Evolutionary conservation across 2,888 invertebrate species (phyloP), one percentile per base, ranked within the genome.

Genomic region (Rhamnusium bicolor): DNA sequence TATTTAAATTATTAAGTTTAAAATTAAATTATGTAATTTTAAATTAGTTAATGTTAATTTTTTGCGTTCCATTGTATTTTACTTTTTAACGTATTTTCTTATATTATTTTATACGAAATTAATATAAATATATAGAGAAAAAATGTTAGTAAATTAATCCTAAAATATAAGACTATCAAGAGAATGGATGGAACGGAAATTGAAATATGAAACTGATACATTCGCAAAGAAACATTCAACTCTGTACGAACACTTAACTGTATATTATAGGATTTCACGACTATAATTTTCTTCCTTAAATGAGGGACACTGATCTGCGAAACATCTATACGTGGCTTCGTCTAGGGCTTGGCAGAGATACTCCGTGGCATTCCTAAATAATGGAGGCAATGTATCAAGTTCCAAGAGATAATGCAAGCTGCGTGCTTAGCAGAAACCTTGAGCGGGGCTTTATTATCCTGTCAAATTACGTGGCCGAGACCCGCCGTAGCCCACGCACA

Each of bases 391-490:
- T 85, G 84, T 79, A 53, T 65, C 65, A 65, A 65, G 65, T 65
- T 65, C 53, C 65, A 29, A 53, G 53, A 79, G 84, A 85, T 85
- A 84, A 84, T 85, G 81, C 82, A 81, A 79, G 82, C 84, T 83
- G 84, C 84, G 84, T 84, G 83, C 83, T 81, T 83, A 81, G 84
- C 82, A 80, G 83, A 81, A 84, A 84, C 84, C 84, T 84, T 84
- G 85, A 82, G 81, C 84, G 83, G 83, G 84, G 84, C 84, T 86
- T 85, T 85, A 86, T 85, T 86, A 85, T 85, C 84, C 85, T 85
- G 86, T 86, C 85, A 86, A 86, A 86, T 86, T 85, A 85, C 84
- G 84, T 83, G 77, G 70, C 77, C 74, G 74, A 74, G 72, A 74
- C 75, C 75, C 77, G 74, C 73, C 73, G 46, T 21, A n/a, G 67